phyloP scores from a whole-genome alignment of 2,113 vertebrate species.

The human (Homo sapiens) region DNA sequence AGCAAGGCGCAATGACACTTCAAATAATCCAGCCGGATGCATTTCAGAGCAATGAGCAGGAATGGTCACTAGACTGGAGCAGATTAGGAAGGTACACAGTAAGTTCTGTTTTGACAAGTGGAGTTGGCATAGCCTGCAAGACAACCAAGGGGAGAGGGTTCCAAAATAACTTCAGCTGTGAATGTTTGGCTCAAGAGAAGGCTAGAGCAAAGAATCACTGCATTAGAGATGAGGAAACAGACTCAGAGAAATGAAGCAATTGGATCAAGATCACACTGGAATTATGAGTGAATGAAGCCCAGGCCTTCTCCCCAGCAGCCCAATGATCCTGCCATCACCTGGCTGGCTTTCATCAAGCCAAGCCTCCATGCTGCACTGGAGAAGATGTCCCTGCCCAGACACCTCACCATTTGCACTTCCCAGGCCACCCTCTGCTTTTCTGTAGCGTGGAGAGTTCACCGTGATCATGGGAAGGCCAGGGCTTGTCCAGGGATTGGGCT shows the following conservation, averaged over 20 bases:
- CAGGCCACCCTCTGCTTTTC: too few species aligned
- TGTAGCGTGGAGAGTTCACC: too few species aligned
- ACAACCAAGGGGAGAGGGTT: background rate
- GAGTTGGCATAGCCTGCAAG: background rate
- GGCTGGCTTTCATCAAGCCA: background rate
- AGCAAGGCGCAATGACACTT: background rate
- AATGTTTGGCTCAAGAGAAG: background rate
- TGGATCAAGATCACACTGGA: background rate
- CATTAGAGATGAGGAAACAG: background rate
- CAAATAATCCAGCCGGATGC: background rate
- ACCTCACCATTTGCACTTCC: too few species aligned
- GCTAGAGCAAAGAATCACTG: background rate
- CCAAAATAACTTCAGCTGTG: background rate
- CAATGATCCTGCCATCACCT: background rate
- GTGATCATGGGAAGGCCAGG: background rate
- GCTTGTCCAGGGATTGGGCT: background rate
- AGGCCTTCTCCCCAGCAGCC: background rate
- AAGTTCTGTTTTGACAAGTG: background rate
- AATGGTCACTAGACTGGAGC: background rate
- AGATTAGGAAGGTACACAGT: background rate
- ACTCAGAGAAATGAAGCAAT: background rate
- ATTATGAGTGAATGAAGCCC: background rate
- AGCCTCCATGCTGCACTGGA: background rate
- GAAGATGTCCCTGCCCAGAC: too few species aligned
- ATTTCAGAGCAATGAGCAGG: background rate